These are phyloP conservation scores for Gymnorhina tibicen DNA, from an alignment of 2,113 vertebrate species.

Conservation along the genomic window DNA sequence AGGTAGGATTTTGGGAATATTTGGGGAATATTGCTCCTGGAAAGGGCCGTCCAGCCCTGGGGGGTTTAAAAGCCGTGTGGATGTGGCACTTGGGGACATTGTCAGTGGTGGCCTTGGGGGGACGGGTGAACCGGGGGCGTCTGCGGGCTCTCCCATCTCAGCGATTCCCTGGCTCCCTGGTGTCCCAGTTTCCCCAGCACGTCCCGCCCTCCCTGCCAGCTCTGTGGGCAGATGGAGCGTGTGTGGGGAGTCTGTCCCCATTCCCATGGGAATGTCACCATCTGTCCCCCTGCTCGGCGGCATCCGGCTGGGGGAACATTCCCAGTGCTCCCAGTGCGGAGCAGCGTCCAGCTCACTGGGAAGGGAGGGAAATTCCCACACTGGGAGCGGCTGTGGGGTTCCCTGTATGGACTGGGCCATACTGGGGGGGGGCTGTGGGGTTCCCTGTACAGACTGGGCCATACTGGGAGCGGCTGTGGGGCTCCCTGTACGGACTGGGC, in stretches of 20 bases:
- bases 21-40: neutral
- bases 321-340: neutral
- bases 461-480: no score
- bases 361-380: neutral
- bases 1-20: neutral
- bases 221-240: neutral
- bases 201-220: neutral
- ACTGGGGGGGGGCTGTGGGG: neutral
- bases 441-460: no score
- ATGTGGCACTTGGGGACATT: neutral
- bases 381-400: neutral
- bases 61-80: fast-evolving
- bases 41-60: neutral
- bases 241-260: neutral
- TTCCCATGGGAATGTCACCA: neutral
- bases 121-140: fast-evolving
- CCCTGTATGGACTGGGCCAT: neutral
- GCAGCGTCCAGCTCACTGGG: neutral
- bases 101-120: fast-evolving
- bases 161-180: neutral
- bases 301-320: neutral
- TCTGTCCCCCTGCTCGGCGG: neutral
- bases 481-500: neutral
- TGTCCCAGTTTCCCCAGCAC: neutral
- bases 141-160: neutral